Conservation (phyloP, 2,888 invertebrate genomes). For the Calameuta idolon region DNA sequence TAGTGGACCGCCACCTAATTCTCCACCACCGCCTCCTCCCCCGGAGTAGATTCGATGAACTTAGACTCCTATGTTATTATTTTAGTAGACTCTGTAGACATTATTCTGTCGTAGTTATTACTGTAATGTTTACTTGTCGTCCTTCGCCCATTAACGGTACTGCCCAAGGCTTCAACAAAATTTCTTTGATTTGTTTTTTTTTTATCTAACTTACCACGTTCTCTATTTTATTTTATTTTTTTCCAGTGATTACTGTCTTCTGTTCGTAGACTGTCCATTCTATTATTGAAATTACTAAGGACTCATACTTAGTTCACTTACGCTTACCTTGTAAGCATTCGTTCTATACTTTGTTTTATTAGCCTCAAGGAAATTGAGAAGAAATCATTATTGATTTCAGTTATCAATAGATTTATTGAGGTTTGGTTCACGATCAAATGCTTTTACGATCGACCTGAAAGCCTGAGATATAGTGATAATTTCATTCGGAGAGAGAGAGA, state of each 20-base stretch:
- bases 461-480: background rate
- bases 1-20: conserved; percentile 72
- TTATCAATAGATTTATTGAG: background rate
- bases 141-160: conserved; percentile 24
- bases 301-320: no score
- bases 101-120: background rate
- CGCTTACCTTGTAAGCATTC: background rate
- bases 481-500: background rate
- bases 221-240: background rate
- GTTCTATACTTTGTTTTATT: background rate
- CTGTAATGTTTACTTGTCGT: background rate
- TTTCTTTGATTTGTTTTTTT: conserved; percentile 20
- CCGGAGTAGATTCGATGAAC: conserved; percentile 39
- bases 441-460: background rate
- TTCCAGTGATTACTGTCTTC: background rate
- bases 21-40: conserved; percentile 67
- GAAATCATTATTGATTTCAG: background rate
- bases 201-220: background rate
- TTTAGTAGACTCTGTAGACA: background rate
- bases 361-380: background rate
- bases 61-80: background rate
- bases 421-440: background rate
- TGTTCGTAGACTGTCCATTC: background rate
- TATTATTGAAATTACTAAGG: background rate
- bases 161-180: conserved; percentile 5